Evolutionary conservation across 2,888 invertebrate species (phyloP).

Genomic region (Tachina lurida): DNA sequence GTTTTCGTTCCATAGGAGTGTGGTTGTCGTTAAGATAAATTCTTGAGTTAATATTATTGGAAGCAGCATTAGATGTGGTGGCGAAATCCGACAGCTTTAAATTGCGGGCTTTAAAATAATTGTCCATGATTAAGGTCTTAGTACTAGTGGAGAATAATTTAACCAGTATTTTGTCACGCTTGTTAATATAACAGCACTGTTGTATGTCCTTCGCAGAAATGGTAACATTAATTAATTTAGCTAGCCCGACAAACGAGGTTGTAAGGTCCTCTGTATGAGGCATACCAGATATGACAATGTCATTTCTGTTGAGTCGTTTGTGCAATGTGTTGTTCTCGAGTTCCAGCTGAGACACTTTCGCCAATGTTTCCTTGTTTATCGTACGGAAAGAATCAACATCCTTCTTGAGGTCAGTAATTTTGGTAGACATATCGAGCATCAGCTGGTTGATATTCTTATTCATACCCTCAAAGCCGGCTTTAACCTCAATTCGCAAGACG

Average conservation of each 20-base stretch:
- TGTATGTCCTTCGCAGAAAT: too few species aligned
- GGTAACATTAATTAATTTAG: neutral
- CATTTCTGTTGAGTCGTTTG: neutral
- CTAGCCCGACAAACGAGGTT: neutral
- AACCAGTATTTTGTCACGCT: neutral
- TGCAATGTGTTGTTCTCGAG: conserved; percentile 1
- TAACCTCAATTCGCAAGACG: neutral
- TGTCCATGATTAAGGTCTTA: neutral
- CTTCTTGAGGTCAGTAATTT: neutral
- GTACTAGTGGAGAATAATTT: neutral
- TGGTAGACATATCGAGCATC: neutral
- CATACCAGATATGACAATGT: conserved; percentile 8
- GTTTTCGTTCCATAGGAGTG: conserved; percentile 9
- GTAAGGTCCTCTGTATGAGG: neutral
- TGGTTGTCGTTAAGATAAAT: conserved; percentile 2
- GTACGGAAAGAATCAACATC: neutral
- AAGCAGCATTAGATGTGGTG: neutral
- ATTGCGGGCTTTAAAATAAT: neutral
- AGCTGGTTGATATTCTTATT: neutral
- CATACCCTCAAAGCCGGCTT: neutral
- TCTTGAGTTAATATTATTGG: neutral
- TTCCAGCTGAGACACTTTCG: conserved; percentile 3
- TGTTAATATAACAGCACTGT: too few species aligned
- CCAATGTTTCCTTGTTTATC: neutral
- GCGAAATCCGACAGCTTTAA: neutral